Base-by-base conservation (phyloP, 2,888 invertebrate species). In the Leucophora obtusa region DNA sequence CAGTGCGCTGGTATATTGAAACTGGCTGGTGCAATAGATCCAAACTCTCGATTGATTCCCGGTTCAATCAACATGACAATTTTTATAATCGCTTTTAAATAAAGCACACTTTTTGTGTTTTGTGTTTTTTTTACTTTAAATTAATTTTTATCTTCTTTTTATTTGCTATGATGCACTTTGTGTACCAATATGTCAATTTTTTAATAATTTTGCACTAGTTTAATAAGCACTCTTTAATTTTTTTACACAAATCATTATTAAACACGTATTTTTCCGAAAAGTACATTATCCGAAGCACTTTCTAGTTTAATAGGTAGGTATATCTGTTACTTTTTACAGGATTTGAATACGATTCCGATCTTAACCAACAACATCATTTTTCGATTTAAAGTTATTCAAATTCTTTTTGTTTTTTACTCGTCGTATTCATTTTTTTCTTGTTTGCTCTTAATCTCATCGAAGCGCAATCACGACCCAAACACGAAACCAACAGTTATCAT, bases 61-160 rank as follows among this genome's bases (percentile, higher is more conserved):
- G 89, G 87, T 89, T 90, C 90, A 86, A 89, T 89, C 89, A 90
- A 89, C 90, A 89, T 89, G 91, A 88, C 86, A 95, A 95, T 76
- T 68, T 75, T 56, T 81, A 53, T 81, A 60, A 60, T 65, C 54
- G 73, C 76, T 76, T 76, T 71, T 43, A 18, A 51, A n/a, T 33
- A 38, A 72, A 76, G 68, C 80, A 62, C 72, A 59, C 60, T 69
- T 72, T 65, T 59, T 17, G 47, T 65, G 17, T 60, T 21, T 65
- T 47, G 6, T 51, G 21, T 24, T 17, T 43, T 33, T 24, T 58
- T 21, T n/a, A 38, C 54, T 51, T 28, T 43, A 35, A 6, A 38
- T 33, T 35, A 6, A 21, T 14, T 54, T 33, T 58, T 14, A 33
- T 43, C 14, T 53, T 71, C n/a, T 38, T 51, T 68, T 14, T n/a